phyloP scores from a whole-genome alignment of 2,113 vertebrate species.

The Nettapus auritus region DNA sequence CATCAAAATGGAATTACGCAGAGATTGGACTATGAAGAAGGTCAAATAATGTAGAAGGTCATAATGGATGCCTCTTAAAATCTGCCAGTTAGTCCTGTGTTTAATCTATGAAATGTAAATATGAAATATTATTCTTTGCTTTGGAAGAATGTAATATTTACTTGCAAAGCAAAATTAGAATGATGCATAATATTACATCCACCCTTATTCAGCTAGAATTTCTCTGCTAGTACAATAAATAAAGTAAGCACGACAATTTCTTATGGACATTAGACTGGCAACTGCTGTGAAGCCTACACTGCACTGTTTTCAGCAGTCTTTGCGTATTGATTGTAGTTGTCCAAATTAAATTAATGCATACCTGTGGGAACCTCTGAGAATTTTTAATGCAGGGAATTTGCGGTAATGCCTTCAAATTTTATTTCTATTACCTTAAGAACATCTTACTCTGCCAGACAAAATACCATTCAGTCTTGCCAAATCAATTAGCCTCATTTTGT shows the following conservation, averaged over 20 bases:
- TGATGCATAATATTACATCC: background rate
- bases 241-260: background rate
- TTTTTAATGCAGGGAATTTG: background rate
- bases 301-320: background rate
- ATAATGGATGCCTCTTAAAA: background rate
- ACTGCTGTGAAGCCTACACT: background rate
- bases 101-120: background rate
- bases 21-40: background rate
- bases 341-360: background rate
- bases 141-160: background rate
- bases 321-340: background rate
- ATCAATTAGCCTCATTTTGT: background rate
- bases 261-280: background rate
- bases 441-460: background rate
- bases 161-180: background rate
- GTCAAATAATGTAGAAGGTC: background rate
- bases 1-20: background rate
- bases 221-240: background rate
- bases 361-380: background rate
- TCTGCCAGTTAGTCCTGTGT: background rate
- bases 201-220: background rate
- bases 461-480: background rate
- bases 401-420: background rate
- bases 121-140: background rate
- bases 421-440: background rate